phyloP scores from a whole-genome alignment of 2,888 invertebrate genomes.

The Malthinus flaveolus region DNA sequence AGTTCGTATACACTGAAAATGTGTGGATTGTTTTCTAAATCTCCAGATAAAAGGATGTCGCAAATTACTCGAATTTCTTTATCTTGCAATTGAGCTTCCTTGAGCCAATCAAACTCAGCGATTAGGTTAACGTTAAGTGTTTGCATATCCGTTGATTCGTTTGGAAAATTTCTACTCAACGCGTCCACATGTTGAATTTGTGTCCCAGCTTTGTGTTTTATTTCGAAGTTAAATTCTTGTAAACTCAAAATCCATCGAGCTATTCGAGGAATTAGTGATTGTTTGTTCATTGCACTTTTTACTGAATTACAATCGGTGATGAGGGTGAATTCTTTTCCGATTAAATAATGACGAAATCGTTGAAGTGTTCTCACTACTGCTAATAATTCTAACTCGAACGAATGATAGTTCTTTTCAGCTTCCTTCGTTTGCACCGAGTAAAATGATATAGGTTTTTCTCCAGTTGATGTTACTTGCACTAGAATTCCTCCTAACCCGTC shows the following conservation, averaged over 20 bases:
- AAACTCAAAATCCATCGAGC: slow-evolving; percentile 39
- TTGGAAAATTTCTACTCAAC: slow-evolving; percentile 39
- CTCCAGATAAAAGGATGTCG: slow-evolving; percentile 22
- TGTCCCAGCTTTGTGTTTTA: slow-evolving; percentile 22
- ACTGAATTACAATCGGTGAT: slow-evolving; percentile 30
- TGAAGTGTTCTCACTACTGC: slow-evolving; percentile 19
- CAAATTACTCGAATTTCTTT: slow-evolving; percentile 27
- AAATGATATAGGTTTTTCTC: slow-evolving; percentile 19
- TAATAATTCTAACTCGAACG: slow-evolving; percentile 29
- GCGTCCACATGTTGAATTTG: slow-evolving; percentile 45
- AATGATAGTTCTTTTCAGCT: slow-evolving; percentile 24
- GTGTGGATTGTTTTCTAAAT: slow-evolving; percentile 11
- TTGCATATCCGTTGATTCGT: too few relatives aligned
- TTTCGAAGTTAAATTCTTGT: slow-evolving; percentile 33
- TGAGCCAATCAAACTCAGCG: too few relatives aligned
- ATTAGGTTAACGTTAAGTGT: too few relatives aligned
- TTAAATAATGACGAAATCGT: slow-evolving; percentile 20
- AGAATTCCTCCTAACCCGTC: slow-evolving; percentile 26
- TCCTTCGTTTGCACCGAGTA: slow-evolving; percentile 23
- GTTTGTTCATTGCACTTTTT: slow-evolving; percentile 14
- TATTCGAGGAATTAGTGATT: slow-evolving; percentile 35
- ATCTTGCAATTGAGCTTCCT: too few relatives aligned
- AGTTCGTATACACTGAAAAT: slow-evolving; percentile 30
- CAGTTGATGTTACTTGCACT: slow-evolving; percentile 13
- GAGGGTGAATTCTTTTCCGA: slow-evolving; percentile 16